Conservation (phyloP, 92 coral and sea anemone species). For the Pocillopora meandrina region DNA sequence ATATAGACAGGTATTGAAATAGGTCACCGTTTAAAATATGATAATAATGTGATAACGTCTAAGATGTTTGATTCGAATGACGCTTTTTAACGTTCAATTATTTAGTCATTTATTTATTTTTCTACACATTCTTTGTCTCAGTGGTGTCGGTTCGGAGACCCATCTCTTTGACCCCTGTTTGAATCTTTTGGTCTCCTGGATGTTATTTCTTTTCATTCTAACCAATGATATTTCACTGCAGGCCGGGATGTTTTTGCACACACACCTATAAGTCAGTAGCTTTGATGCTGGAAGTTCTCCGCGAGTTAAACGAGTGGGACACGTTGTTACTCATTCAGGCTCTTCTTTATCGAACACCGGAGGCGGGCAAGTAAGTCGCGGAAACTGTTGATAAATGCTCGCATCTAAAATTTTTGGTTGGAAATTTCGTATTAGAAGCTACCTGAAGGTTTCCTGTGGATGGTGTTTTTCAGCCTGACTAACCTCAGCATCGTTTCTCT, state of each 20-base stretch:
- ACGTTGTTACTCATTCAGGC: slow-evolving; percentile 76
- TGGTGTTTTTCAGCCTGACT: neutral
- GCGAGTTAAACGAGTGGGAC: slow-evolving; percentile 91
- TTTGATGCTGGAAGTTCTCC: slow-evolving; percentile 86
- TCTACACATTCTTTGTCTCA: too few relatives aligned
- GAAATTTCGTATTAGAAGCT: neutral
- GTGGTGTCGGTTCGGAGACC: too few relatives aligned
- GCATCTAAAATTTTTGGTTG: too few relatives aligned
- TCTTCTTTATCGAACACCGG: slow-evolving; percentile 92
- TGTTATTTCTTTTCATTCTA: too few relatives aligned
- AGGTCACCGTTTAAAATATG: neutral
- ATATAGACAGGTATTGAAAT: slow-evolving; percentile 74
- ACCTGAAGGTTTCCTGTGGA: neutral
- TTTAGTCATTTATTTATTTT: too few relatives aligned
- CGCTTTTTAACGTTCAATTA: too few relatives aligned
- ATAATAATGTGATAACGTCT: too few relatives aligned
- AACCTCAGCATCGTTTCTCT: neutral
- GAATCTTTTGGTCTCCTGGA: too few relatives aligned
- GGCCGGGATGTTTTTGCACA: slow-evolving; percentile 98
- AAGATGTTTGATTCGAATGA: too few relatives aligned
- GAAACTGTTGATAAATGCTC: neutral
- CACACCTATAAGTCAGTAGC: slow-evolving; percentile 95
- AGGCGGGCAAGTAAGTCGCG: slow-evolving; percentile 88
- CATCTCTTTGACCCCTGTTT: too few relatives aligned
- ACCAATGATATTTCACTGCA: slow-evolving; percentile 14